Conservation (phyloP, 2,113 vertebrate species). For the Sclerurus mexicanus region DNA sequence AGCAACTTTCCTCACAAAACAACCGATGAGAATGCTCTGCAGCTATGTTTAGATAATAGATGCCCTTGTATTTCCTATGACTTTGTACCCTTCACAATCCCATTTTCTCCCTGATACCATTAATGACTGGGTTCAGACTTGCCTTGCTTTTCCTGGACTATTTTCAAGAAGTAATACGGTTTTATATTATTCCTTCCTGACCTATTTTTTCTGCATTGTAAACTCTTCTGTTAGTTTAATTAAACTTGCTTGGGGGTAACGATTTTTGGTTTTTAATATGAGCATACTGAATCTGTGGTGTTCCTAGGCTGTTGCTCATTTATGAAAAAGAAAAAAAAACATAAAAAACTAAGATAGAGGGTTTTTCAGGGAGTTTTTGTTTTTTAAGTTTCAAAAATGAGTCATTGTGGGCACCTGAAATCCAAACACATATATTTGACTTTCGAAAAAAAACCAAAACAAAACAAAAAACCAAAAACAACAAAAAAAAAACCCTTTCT, state of each 20-base stretch:
- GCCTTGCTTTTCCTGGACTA: slow-evolving; percentile 46
- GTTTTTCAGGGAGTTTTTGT: neutral
- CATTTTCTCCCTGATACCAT: slow-evolving; percentile 16
- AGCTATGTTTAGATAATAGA: neutral
- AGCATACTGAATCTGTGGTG: neutral
- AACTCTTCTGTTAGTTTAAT: slow-evolving; percentile 41
- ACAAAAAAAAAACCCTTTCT: neutral
- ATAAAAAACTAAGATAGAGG: neutral
- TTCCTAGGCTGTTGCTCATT: neutral
- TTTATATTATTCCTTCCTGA: slow-evolving; percentile 43
- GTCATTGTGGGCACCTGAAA: neutral
- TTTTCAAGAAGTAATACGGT: slow-evolving; percentile 42
- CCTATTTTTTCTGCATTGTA: slow-evolving; percentile 36
- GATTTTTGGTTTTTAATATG: slow-evolving; percentile 26
- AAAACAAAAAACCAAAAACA: too few relatives aligned
- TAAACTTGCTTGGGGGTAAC: slow-evolving; percentile 22
- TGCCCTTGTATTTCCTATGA: slow-evolving; percentile 31
- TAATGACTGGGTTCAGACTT: slow-evolving; percentile 39
- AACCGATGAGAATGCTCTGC: neutral
- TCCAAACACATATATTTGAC: neutral
- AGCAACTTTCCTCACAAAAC: neutral
- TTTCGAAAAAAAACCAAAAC: neutral
- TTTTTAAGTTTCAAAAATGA: neutral
- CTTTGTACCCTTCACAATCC: slow-evolving; percentile 8
- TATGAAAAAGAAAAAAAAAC: neutral